These are phyloP conservation scores for Epinephelus awoara DNA, from an alignment of 2,797 vertebrate genomes.

Conservation along the genomic window DNA sequence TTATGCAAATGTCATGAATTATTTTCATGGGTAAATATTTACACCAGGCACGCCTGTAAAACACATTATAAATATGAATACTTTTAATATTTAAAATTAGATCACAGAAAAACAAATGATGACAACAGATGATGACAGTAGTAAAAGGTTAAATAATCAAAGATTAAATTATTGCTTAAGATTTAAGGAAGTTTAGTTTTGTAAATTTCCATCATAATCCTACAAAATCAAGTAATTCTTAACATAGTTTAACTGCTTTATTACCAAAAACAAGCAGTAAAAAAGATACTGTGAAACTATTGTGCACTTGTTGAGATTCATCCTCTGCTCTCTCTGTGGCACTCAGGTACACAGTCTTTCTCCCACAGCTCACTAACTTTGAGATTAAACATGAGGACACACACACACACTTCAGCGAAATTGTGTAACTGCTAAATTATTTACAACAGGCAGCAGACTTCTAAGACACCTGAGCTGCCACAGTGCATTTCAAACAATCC, in stretches of 20 bases:
- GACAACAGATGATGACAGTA: neutral
- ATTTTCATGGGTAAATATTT: neutral
- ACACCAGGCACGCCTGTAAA: neutral
- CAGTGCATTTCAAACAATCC: constrained; percentile 39
- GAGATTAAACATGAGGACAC: constrained; percentile 34
- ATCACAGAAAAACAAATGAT: neutral
- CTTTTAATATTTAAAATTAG: neutral
- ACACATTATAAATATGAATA: neutral
- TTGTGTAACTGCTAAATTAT: constrained; percentile 48
- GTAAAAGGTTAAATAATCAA: neutral
- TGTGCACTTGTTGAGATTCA: neutral
- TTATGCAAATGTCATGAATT: too few species aligned
- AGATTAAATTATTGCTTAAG: neutral
- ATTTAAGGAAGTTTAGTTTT: neutral
- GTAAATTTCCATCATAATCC: neutral
- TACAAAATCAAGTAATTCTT: neutral
- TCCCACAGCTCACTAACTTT: constrained; percentile 3
- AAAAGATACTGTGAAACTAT: neutral
- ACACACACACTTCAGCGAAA: constrained; percentile 20
- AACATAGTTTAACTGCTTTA: neutral
- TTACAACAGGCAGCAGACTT: constrained; percentile 38
- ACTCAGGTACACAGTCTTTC: neutral
- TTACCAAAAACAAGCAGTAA: neutral
- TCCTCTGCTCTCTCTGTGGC: constrained; percentile 13
- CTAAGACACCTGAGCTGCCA: constrained; percentile 18